phyloP scores from a whole-genome alignment of 1,140 invertebrate genomes.

The Conopomorpha cramerella region DNA sequence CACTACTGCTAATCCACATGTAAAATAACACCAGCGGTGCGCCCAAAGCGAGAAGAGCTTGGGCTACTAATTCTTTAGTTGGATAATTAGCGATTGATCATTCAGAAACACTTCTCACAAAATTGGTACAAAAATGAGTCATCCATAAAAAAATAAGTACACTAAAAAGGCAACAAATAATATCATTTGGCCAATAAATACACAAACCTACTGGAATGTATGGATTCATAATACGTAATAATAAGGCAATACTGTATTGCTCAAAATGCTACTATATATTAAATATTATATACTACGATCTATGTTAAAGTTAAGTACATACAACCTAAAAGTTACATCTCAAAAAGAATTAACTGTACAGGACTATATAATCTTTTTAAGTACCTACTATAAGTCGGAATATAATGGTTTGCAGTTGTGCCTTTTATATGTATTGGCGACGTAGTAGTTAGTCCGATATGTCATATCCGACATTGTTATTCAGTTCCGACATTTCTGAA shows the following conservation, averaged over 20 bases:
- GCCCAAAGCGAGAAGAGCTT: no score
- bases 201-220: background rate
- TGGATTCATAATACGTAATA: background rate
- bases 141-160: background rate
- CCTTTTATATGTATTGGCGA: background rate
- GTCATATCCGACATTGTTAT: conserved; percentile 1
- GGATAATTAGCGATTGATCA: background rate
- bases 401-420: conserved; percentile 6
- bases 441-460: conserved; percentile 1
- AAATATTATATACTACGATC: background rate
- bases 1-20: no score
- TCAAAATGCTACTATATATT: no score
- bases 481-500: no score
- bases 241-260: background rate
- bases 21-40: no score
- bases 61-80: background rate
- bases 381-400: background rate
- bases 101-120: background rate
- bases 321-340: no score
- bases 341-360: background rate
- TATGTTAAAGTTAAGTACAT: no score
- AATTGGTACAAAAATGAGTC: background rate
- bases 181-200: no score
- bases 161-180: background rate
- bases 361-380: background rate